Evolutionary conservation across 2,888 invertebrate genomes (phyloP), one percentile per base, ranked within the genome.

Genomic region (Phasia obesa): DNA sequence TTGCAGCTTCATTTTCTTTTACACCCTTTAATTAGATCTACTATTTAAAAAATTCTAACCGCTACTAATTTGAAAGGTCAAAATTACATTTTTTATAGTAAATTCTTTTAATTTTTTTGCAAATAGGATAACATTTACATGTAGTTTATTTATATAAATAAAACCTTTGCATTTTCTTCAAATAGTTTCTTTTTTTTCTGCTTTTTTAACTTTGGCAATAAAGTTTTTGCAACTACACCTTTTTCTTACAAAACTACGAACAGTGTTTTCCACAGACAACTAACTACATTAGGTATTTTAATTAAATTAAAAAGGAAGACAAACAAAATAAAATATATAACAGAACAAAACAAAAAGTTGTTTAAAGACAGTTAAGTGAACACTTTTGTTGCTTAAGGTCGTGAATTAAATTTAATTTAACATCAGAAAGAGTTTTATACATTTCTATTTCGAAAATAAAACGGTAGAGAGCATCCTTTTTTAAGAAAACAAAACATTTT

Each of bases 281-380:
- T n/a, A 74, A 57, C 64, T 70, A 70, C 38, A 42, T 2, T 80
- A 49, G 74, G 69, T 59, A 59, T 42, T 75, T 81, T 70, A 75
- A 81, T 75, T 81, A 65, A 75, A 74, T 65, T 51, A 65, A 57
- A 64, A 38, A 67, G 4, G n/a, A 62, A 47, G 2, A 47, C 2
- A 21, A 23, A 57, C 2, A 38, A 64, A 27, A 47, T 13, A 59
- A 27, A 75, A 49, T 23, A 49, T 23, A 21, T 23, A 31, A 13
- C 7, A 31, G 31, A 15, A 15, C 6, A 42, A 42, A 53, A 15
- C 15, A 55, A 69, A 44, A 55, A 15, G 13, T 69, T 6, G 25
- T 11, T 53, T 57, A 4, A 69, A 69, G 55, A 27, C 21, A 25
- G 38, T 38, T 67, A 25, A 13, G 51, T 23, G 51, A 23, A 17